Conservation (phyloP, 2,113 vertebrate species). For the Mustelus asterias region DNA sequence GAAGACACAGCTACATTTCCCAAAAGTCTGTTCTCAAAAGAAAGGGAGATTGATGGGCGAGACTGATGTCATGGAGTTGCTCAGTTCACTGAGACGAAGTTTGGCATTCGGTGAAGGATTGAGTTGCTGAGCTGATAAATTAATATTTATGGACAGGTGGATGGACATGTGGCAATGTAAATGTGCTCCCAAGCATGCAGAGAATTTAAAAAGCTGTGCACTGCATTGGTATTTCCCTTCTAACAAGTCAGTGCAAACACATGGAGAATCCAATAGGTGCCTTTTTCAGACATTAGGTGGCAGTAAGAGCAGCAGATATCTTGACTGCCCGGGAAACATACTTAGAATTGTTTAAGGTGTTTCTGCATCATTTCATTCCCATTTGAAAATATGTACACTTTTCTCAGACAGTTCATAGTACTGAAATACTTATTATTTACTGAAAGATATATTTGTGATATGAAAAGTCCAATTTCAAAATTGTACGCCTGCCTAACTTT, state of each 20-base stretch:
- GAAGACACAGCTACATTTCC: background rate
- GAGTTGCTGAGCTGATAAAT: constrained; percentile 10
- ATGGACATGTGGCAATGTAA: background rate
- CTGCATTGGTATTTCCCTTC: background rate
- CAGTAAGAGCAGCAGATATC: background rate
- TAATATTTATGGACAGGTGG: background rate
- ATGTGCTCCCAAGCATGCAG: background rate
- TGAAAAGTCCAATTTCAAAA: background rate
- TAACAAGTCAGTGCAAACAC: background rate
- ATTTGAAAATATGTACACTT: background rate
- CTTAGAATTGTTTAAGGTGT: background rate
- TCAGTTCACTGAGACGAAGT: background rate
- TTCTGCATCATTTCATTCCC: background rate
- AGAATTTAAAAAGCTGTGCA: background rate
- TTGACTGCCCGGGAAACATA: background rate
- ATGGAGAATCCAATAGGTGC: background rate
- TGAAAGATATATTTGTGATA: background rate
- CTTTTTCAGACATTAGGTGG: background rate
- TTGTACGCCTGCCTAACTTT: background rate
- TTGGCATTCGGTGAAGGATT: background rate
- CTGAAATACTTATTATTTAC: background rate
- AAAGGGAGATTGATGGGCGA: background rate
- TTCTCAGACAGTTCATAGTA: background rate
- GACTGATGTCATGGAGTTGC: background rate
- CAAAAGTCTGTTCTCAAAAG: background rate